Percentiles rank a stretch among this genome's conserved stretches.
phyloP scores from a whole-genome alignment of 2,113 vertebrate genomes.

The Anhinga anhinga region DNA sequence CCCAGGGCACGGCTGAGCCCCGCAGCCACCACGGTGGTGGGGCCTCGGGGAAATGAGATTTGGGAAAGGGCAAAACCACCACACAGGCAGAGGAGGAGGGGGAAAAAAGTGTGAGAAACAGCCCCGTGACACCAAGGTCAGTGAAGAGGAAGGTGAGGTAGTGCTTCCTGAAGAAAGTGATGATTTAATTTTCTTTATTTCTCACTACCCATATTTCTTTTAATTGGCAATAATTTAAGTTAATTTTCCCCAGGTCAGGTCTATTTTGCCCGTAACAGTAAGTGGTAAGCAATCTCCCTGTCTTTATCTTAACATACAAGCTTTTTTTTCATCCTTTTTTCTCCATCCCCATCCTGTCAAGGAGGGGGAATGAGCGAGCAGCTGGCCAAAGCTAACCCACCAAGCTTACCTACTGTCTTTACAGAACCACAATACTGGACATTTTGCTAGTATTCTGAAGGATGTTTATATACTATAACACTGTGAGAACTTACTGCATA shows the following conservation, averaged over 20 bases:
- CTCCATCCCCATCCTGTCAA: neutral
- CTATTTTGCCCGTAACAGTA: neutral
- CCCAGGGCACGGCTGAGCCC: fast-evolving
- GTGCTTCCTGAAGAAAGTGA: neutral
- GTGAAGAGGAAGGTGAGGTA: neutral
- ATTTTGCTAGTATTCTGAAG: neutral
- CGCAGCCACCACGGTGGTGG: fast-evolving
- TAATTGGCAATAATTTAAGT: neutral
- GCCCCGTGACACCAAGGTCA: neutral
- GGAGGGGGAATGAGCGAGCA: neutral
- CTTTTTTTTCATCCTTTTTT: neutral
- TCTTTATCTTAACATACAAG: neutral
- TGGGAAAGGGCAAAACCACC: neutral
- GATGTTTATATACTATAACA: neutral
- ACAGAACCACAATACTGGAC: neutral
- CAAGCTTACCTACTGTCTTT: no score
- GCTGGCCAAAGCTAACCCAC: neutral
- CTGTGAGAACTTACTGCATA: neutral
- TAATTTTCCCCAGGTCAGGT: neutral
- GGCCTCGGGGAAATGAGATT: neutral
- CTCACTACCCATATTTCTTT: neutral
- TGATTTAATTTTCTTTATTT: neutral
- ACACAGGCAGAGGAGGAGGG: neutral
- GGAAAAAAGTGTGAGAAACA: neutral
- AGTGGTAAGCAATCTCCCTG: neutral